Conservation (phyloP, 2,113 vertebrate genomes). For the Thalassarche chlororhynchos region DNA sequence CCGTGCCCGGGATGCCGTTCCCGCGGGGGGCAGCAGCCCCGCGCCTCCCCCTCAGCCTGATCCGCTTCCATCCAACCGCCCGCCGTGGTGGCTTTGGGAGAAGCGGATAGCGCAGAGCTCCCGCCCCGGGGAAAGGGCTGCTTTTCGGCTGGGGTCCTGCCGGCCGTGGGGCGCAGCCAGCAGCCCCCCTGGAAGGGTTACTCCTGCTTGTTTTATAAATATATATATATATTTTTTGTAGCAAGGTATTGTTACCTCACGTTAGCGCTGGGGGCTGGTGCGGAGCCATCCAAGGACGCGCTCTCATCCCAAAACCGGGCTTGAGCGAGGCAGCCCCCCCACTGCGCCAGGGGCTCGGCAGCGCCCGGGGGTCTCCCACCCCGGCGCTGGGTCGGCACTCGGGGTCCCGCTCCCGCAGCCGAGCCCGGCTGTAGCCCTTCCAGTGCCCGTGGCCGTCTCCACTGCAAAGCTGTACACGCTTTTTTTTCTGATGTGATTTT, state of each 20-base stretch:
- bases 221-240: conserved; percentile 54
- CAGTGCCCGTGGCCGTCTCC: conserved; percentile 17
- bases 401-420: background rate
- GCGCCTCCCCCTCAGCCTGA: background rate
- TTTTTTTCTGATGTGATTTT: conserved; percentile 39
- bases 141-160: conserved; percentile 38
- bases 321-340: background rate
- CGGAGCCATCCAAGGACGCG: conserved; percentile 15
- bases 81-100: background rate
- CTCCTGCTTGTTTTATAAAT: conserved; percentile 53
- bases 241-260: conserved; percentile 65
- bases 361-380: background rate
- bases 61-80: background rate
- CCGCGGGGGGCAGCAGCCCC: background rate
- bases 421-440: background rate
- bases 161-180: background rate
- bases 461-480: background rate
- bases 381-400: background rate
- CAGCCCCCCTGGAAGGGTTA: background rate
- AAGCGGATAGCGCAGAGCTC: background rate
- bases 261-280: background rate
- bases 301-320: background rate
- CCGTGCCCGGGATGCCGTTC: conserved; percentile 14
- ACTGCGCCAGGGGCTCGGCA: background rate
- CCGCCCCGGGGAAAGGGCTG: conserved; percentile 28